Conservation (phyloP, 2,797 vertebrate species). For the Pipistrellus kuhlii region DNA sequence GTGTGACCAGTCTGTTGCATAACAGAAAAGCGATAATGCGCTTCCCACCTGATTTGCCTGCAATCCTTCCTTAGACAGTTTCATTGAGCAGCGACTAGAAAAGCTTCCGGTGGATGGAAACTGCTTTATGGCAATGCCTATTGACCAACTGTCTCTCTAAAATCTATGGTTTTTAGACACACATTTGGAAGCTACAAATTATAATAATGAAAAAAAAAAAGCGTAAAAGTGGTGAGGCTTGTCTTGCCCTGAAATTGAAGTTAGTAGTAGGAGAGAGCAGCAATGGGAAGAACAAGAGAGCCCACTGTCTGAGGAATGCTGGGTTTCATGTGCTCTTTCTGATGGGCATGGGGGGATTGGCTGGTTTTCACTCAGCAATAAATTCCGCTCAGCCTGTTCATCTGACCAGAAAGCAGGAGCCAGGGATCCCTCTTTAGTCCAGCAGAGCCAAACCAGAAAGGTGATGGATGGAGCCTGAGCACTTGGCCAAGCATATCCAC, state of each 20-base stretch:
- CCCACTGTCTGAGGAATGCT: background rate
- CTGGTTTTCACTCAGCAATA: background rate
- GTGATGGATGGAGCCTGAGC: background rate
- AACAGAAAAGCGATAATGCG: background rate
- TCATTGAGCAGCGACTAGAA: background rate
- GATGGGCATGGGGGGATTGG: background rate
- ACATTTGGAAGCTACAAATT: background rate
- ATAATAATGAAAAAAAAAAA: background rate
- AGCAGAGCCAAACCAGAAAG: background rate
- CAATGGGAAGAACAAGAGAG: background rate
- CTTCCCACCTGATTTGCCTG: fast-evolving
- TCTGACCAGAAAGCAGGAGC: background rate
- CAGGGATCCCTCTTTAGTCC: background rate
- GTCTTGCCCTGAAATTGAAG: background rate
- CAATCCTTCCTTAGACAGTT: background rate
- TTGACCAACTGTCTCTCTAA: background rate
- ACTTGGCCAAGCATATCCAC: background rate
- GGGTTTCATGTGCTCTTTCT: background rate
- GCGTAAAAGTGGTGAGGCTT: background rate
- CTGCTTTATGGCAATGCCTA: background rate
- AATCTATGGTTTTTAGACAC: background rate
- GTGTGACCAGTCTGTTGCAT: background rate
- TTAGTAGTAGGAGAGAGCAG: background rate
- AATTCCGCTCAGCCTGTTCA: background rate
- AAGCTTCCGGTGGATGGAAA: background rate